A percentile compares a stretch with the other conserved stretches of the same genome.
Conservation (phyloP, 2,888 invertebrate genomes). For the Torymus auratus region DNA sequence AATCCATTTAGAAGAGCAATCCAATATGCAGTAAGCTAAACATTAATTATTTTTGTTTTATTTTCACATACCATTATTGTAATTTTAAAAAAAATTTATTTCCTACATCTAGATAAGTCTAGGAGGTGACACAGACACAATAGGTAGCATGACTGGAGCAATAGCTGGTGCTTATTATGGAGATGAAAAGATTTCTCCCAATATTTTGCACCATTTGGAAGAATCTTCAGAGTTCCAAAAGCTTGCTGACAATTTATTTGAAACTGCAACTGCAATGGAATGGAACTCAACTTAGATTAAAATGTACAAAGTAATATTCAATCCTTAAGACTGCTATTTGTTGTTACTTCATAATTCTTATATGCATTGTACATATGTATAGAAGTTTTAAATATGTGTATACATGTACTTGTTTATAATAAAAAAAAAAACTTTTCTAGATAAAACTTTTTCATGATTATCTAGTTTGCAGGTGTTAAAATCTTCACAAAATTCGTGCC, state of each 20-base stretch:
- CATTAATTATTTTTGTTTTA: not conserved
- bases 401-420: not conserved
- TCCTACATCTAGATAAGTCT: slow-evolving; percentile 78
- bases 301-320: slow-evolving; percentile 1
- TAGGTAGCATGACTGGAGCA: slow-evolving; percentile 86
- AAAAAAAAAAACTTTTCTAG: too few species aligned
- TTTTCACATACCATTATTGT: not conserved
- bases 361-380: slow-evolving; percentile 13
- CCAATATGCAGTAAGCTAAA: slow-evolving; percentile 79
- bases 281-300: slow-evolving; percentile 35
- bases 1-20: slow-evolving; percentile 82
- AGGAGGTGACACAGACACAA: slow-evolving; percentile 88
- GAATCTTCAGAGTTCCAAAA: slow-evolving; percentile 77
- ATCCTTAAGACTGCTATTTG: too few species aligned
- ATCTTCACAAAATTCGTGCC: too few species aligned
- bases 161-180: slow-evolving; percentile 84
- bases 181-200: slow-evolving; percentile 77
- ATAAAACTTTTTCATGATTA: too few species aligned
- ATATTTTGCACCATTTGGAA: slow-evolving; percentile 81
- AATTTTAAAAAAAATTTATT: not conserved
- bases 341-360: too few species aligned
- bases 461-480: too few species aligned
- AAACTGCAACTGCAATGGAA: slow-evolving; percentile 59
- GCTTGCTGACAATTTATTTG: slow-evolving; percentile 78
- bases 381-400: not conserved